Base-by-base conservation (phyloP, 1,140 invertebrate genomes). In the Maconellicoccus hirsutus region DNA sequence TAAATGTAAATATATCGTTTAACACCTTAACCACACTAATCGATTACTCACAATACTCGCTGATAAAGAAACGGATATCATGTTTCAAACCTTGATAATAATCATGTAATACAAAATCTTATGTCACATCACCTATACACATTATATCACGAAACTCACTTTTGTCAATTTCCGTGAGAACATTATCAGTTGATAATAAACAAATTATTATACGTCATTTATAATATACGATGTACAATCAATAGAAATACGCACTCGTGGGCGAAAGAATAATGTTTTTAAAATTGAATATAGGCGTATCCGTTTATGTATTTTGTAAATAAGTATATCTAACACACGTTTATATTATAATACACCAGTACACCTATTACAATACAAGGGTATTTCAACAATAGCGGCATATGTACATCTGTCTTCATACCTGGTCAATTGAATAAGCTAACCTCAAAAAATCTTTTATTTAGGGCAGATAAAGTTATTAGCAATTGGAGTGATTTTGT, bases 301-400 rank as follows among this genome's bases (percentile, higher is more conserved):
- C n/a, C 42, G 42, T 52, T 52, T 52, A 16, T 52, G n/a, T 52
- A 52, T 52, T 52, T 52, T 52, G 42, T 52, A 52, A 52, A 52
- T 52, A 52, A 8, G n/a, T n/a, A n/a, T n/a, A n/a, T n/a, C 6
- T 52, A 52, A 52, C 42, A 52, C n/a, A 52, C n/a, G 3, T 33
- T 33, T 33, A 33, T 33, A 6, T 33, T 33, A 33, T 52, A 52
- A 16, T 52, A 52, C 42, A 6, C 3, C 4, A 8, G n/a, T 12
- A 3, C 12, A 33, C 29, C 3, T 33, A 33, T 33, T 33, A 33
- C 42, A 52, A 52, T 52, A 19, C 42, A 52, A 52, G 42, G 42
- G 42, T 52, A 52, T 16, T 52, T 14, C n/a, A 52, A 52, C 42
- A 52, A 52, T 52, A 19, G 42, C 42, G 6, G 42, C 42, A 52